Evolutionary conservation across 2,113 vertebrate genomes (phyloP).

Genomic region (Crotalus helleri): DNA sequence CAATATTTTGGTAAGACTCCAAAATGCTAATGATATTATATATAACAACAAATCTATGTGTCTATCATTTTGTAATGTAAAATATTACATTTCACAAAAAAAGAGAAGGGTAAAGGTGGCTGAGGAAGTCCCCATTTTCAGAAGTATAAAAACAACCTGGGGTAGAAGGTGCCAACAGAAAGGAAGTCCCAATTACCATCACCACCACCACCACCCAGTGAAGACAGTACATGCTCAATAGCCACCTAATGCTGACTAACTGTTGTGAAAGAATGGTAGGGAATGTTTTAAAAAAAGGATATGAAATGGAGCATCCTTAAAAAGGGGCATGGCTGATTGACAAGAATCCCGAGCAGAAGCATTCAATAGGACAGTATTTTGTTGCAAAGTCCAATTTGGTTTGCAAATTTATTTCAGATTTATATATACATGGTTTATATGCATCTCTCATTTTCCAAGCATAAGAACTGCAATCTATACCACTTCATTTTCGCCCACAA

Average conservation of each 20-base stretch:
- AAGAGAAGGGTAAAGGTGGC: not conserved
- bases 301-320: not conserved
- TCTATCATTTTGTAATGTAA: not conserved
- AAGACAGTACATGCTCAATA: not conserved
- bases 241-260: not conserved
- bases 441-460: not conserved
- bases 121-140: not conserved
- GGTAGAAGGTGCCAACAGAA: not conserved
- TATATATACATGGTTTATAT: not conserved
- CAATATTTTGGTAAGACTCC: not conserved
- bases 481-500: not conserved
- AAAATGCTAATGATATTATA: not conserved
- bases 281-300: not conserved
- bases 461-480: not conserved
- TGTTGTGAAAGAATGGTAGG: not conserved
- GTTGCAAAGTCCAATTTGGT: not conserved
- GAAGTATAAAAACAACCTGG: not conserved
- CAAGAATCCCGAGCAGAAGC: not conserved
- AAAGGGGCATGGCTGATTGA: not conserved
- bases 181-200: not conserved
- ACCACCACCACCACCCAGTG: not conserved
- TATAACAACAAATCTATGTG: not conserved
- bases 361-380: not conserved
- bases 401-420: not conserved
- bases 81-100: not conserved